Base-by-base conservation (phyloP, 1,140 invertebrate genomes). In the Drosophila pectinifera region DNA sequence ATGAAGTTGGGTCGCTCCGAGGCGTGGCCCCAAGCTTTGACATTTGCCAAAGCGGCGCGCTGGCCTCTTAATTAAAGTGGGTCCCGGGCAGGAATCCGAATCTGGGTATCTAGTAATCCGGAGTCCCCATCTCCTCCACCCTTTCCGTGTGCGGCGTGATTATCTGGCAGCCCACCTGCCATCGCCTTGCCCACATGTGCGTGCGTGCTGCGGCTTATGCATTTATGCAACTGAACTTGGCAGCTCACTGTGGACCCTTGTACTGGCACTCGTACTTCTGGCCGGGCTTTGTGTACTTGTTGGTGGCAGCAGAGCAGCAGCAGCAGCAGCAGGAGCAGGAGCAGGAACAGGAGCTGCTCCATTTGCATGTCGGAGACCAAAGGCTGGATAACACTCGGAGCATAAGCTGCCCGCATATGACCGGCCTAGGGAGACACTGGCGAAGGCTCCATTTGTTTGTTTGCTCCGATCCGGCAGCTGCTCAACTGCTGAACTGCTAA, bases 221-320 rank as follows among this genome's bases (percentile, higher is more conserved):
- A 80, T 86, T 70, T 86, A 77, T 86, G 82, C 78, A 46, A 63
- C 73, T 80, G 81, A 85, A 73, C 81, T 76, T 80, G 80, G 57
- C 76, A 82, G 74, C 76, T 78, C 57, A 78, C 58, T 80, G 73
- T 46, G 51, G 62, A 48, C 38, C 54, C 53, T 54, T 48, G 69
- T 64, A 46, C 39, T 46, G 54, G 38, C 42, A 51, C 43, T 59
- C 24, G 59, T 26, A 38, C 53, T 28, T 53, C 43, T 22, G 34
- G 5, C 36, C 48, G 14, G 5, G 39, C 64, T 53, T 62, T 54
- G 59, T 64, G 61, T 80, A 84, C 72, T 80, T 85, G 77, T 80
- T 85, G 73, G 65, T 70, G 64, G 20, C 36, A 31, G 20, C 16
- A 16, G 34, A n/a, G n/a, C 16, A 16, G 34, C 28, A 49, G 54